Evolutionary conservation across 2,113 vertebrate genomes (phyloP).

Genomic region (Manacus vitellinus): DNA sequence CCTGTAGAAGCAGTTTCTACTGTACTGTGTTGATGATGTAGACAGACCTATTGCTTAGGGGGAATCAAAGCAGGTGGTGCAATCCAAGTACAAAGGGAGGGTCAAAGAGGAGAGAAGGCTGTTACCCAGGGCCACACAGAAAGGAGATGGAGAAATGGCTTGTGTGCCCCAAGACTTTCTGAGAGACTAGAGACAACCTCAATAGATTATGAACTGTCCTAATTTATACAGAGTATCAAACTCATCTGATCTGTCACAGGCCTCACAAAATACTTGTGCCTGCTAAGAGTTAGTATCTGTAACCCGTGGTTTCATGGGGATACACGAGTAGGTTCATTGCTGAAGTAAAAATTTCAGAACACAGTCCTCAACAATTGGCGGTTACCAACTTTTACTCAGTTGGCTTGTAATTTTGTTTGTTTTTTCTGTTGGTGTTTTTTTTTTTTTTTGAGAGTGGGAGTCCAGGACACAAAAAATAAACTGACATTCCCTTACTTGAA

Average conservation of each 20-base stretch:
- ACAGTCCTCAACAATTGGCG: background rate
- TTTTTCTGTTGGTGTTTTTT: background rate
- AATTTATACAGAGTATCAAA: background rate
- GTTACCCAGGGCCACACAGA: background rate
- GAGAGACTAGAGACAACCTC: background rate
- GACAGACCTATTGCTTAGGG: background rate
- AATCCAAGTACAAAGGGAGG: background rate
- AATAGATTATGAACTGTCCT: background rate
- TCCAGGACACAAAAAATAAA: background rate
- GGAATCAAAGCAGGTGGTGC: background rate
- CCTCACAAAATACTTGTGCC: background rate
- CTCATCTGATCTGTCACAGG: background rate
- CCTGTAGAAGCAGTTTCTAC: background rate
- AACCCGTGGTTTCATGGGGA: background rate
- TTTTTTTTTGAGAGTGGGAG: background rate
- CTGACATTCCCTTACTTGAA: background rate
- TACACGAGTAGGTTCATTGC: background rate
- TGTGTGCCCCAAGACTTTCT: background rate
- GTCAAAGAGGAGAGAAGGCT: background rate
- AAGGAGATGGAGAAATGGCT: background rate
- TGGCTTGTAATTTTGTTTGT: slow-evolving; percentile 2
- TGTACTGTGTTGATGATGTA: background rate
- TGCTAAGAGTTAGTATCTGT: background rate
- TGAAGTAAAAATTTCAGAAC: background rate
- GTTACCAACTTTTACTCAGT: slow-evolving; percentile 28